Evolutionary conservation across 2,797 vertebrate genomes (phyloP), one percentile per base, ranked within the genome.

Genomic region (Cygnus olor): DNA sequence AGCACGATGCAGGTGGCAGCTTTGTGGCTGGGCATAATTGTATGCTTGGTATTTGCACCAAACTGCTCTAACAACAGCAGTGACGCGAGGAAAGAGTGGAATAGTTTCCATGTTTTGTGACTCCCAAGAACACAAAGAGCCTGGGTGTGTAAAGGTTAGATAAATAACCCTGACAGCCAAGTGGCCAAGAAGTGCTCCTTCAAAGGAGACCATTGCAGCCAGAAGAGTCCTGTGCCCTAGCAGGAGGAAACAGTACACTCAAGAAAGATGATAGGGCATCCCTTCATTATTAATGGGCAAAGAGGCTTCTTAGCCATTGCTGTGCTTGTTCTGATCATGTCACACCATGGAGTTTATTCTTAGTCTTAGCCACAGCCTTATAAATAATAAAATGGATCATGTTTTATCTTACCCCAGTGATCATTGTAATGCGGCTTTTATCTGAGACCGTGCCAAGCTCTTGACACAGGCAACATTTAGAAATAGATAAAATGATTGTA

Each of bases 271-370:
- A 98, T 98, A 97, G 97, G 97, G 89, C 91, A 34, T 81, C 84
- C 82, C 93, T 99, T 94, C 98, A 98, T 99, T 98, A 98, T 98
- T 98, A 97, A 98, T 98, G 97, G 92, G 87, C 89, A 78, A 8
- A 92, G 88, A 92, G 71, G 80, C 92, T 90, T 80, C 88, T 78
- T 86, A 71, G 90, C 93, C 90, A 71, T 93, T 53, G 65, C 96
- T 89, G 45, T 80, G 85, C 96, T 97, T 96, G 97, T 96, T 97
- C 97, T 97, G 98, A 98, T 98, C 98, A 82, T 98, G 98, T 98
- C 97, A 94, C 95, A 80, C 95, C 73, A 44, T 82, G 47, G 91
- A 95, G 93, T 93, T 95, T 96, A 94, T 96, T 95, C 95, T 95
- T 95, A 93, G 96, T 79, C 90, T 94, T 85, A 89, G 92, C 94